These are phyloP conservation scores for Uria lomvia DNA, from an alignment of 2,113 vertebrate species.

Conservation along the genomic window DNA sequence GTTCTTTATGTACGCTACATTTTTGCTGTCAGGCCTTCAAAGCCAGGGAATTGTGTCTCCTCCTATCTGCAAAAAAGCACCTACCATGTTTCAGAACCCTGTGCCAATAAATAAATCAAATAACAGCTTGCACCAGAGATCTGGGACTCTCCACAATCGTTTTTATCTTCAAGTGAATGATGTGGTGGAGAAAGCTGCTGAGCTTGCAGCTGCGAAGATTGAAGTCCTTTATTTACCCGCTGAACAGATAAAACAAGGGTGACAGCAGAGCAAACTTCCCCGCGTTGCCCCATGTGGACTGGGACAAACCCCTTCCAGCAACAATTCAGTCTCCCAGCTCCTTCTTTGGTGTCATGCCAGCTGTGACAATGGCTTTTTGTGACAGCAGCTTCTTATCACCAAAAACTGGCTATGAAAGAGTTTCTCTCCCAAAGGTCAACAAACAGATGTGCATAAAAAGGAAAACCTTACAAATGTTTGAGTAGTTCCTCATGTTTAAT, in stretches of 20 bases:
- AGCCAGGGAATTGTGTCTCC: neutral
- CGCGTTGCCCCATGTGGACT: neutral
- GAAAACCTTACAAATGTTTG: constrained; percentile 13
- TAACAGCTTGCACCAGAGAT: neutral
- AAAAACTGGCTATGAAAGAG: neutral
- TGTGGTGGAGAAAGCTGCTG: constrained; percentile 32
- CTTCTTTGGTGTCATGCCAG: neutral
- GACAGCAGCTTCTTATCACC: neutral
- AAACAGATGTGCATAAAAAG: constrained; percentile 46
- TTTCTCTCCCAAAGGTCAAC: constrained; percentile 12
- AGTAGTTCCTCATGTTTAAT: constrained; percentile 47
- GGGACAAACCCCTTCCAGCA: neutral
- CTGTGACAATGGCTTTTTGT: neutral
- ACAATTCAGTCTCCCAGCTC: neutral
- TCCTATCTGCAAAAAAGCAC: neutral
- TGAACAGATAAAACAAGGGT: constrained; percentile 1
- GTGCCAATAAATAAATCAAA: constrained; percentile 40
- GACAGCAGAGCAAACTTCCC: constrained; percentile 13
- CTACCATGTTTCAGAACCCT: neutral
- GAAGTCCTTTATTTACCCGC: neutral
- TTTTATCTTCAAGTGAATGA: constrained; percentile 21
- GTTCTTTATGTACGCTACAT: neutral
- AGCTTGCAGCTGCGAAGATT: constrained; percentile 9
- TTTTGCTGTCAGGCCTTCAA: neutral
- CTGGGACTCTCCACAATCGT: neutral